Evolutionary conservation across 2,797 vertebrate species (phyloP).

Genomic region (Lepus oiostolus): DNA sequence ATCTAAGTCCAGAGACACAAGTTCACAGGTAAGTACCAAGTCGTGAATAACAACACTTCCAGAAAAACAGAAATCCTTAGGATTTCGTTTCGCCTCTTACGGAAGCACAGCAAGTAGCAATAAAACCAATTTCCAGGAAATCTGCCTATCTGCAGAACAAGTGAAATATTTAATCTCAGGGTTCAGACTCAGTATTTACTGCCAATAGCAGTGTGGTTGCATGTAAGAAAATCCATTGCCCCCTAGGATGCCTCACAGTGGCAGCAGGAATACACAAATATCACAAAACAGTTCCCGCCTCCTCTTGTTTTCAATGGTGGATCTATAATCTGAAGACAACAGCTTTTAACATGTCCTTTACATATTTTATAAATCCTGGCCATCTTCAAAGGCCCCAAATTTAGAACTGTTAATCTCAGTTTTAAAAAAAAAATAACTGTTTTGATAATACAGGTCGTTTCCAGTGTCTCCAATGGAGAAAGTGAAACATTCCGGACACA

Average conservation of each 20-base stretch:
- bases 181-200: neutral
- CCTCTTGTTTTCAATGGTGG: neutral
- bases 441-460: slow-evolving; percentile 62
- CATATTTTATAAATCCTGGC: neutral
- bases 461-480: slow-evolving; percentile 68
- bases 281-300: neutral
- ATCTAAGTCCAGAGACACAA: neutral
- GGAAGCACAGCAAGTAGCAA: slow-evolving; percentile 1
- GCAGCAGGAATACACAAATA: neutral
- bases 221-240: neutral
- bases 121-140: slow-evolving; percentile 51
- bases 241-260: neutral
- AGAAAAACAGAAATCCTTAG: slow-evolving; percentile 33
- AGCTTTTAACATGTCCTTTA: slow-evolving; percentile 25
- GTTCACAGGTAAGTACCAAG: neutral
- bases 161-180: neutral
- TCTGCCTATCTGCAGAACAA: neutral
- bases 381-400: slow-evolving; percentile 8
- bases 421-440: neutral
- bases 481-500: slow-evolving; percentile 66
- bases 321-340: neutral
- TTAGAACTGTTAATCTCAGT: neutral
- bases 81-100: neutral
- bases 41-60: neutral
- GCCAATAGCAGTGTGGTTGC: neutral